phyloP scores from a whole-genome alignment of 2,888 invertebrate genomes.

The Cancer borealis region DNA sequence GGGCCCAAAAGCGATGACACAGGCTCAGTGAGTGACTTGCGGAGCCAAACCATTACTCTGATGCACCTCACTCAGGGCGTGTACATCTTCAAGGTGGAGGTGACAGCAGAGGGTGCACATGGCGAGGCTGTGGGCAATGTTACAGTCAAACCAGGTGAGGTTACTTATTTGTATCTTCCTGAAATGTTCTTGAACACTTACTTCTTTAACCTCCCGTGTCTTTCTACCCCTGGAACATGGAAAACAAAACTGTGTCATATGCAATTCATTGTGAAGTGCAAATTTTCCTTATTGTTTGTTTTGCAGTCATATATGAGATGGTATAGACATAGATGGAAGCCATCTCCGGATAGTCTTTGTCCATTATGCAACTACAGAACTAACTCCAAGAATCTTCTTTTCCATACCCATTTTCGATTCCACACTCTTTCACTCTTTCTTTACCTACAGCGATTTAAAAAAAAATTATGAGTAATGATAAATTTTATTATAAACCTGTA shows the following conservation, averaged over 20 bases:
- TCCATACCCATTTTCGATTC: no score
- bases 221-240: neutral
- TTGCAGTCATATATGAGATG: neutral
- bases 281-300: neutral
- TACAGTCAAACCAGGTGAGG: constrained; percentile 84
- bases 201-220: neutral
- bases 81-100: constrained; percentile 92
- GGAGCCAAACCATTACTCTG: constrained; percentile 71
- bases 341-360: no score
- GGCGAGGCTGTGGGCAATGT: constrained; percentile 94
- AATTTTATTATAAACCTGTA: neutral
- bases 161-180: neutral
- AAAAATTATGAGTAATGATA: no score
- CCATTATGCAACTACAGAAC: no score
- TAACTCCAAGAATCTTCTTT: no score
- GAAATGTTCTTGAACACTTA: neutral
- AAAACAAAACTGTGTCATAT: neutral
- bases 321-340: no score
- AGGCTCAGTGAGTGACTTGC: constrained; percentile 73
- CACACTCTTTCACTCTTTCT: no score
- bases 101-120: constrained; percentile 88
- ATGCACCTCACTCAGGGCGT: constrained; percentile 82
- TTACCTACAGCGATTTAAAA: no score
- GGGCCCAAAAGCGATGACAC: constrained; percentile 63
- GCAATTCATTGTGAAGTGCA: neutral